Conservation (phyloP, 2,113 vertebrate genomes). For the Mastomys coucha region DNA sequence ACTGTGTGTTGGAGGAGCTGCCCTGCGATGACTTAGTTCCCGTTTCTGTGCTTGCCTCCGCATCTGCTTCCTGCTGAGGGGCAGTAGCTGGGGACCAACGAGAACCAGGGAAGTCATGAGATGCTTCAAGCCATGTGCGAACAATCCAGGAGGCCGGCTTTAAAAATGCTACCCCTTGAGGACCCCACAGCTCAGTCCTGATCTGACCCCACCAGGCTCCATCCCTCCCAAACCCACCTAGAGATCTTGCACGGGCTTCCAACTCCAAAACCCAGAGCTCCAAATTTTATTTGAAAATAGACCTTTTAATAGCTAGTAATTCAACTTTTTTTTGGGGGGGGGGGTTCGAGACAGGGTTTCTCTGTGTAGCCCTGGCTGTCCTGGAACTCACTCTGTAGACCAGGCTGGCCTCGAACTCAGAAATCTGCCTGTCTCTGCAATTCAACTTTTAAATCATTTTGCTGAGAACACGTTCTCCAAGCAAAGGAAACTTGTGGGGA, state of each 20-base stretch:
- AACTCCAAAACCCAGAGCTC: neutral
- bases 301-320: too few relatives aligned
- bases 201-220: neutral
- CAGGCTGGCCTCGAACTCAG: too few relatives aligned
- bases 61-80: conserved; percentile 95
- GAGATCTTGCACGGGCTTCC: neutral
- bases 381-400: too few relatives aligned
- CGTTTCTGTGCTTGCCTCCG: conserved; percentile 91
- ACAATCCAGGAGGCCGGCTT: accelerated
- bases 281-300: neutral
- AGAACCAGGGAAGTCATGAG: neutral
- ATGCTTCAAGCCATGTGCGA: accelerated
- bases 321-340: too few relatives aligned
- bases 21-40: conserved; percentile 90
- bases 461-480: accelerated
- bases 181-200: neutral
- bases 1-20: conserved; percentile 88
- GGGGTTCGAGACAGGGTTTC: too few relatives aligned
- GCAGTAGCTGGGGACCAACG: conserved; percentile 89
- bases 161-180: neutral
- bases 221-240: neutral
- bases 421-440: neutral
- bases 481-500: neutral
- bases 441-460: neutral
- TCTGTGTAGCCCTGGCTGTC: too few relatives aligned